Evolutionary conservation across 2,797 vertebrate genomes (phyloP).

Genomic region (Neosalanx taihuensis): DNA sequence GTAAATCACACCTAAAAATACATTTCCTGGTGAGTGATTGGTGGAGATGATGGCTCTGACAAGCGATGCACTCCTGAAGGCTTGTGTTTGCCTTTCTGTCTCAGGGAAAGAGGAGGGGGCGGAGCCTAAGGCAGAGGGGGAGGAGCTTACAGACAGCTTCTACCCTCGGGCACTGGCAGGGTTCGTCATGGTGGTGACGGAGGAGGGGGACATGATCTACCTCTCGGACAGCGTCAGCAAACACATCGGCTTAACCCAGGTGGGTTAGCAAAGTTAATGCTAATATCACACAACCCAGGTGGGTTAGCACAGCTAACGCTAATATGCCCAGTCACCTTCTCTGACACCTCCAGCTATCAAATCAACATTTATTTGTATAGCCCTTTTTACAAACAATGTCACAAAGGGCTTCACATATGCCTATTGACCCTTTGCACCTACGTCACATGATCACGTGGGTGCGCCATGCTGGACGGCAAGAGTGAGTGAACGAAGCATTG

Average conservation of each 20-base stretch:
- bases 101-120: neutral
- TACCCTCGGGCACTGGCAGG: conserved; percentile 81
- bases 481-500: no score
- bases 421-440: no score
- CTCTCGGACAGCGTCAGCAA: conserved; percentile 84
- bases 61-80: neutral
- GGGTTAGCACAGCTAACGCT: no score
- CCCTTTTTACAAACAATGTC: no score
- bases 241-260: conserved; percentile 81
- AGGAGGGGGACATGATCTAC: conserved; percentile 85
- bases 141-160: conserved; percentile 70
- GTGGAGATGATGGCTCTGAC: neutral
- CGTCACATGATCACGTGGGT: no score
- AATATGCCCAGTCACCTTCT: no score
- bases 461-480: no score
- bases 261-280: conserved; percentile 23
- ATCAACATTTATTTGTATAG: no score
- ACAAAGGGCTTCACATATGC: no score
- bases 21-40: neutral
- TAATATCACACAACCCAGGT: neutral
- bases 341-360: no score
- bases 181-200: conserved; percentile 82
- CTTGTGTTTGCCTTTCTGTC: neutral
- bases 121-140: conserved; percentile 28
- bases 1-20: neutral